Evolutionary conservation across 2,797 vertebrate genomes (phyloP), one percentile per base, ranked within the genome.

Genomic region (Eleutherodactylus coqui): DNA sequence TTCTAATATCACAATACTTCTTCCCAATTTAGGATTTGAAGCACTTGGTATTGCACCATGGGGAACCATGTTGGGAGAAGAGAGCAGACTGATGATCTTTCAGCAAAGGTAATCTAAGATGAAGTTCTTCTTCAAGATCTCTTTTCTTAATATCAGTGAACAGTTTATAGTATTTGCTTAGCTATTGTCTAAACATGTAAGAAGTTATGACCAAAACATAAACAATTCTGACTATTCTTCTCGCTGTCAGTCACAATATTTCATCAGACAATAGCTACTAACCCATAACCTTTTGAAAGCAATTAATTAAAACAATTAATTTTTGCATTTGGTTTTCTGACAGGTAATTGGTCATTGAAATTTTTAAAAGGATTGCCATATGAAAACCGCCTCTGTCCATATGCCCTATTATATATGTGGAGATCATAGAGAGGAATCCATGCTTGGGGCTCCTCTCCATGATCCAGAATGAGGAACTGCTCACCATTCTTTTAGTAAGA

Each of bases 21-120:
- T 64, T 32, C 6, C 1, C 16, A n/a, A 14, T 27, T 43, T 82
- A 86, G 85, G 36, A 82, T 69, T 78, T 86, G 38, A 83, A 81
- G 19, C 60, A 51, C 58, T 72, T 58, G 14, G 45, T 58, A 19
- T 14, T 69, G 34, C 47, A 87, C 75, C 75, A 87, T 87, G 85
- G 85, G 85, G 41, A 87, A 83, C 64, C 36, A 72, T 41, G 75
- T 79, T 79, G 85, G 38, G 45, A 87, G 82, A 70, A 78, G 62
- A 83, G 85, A 87, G 13, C 62, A 83, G 1, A 72, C 3, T 38
- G 62, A 4, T 41, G 85, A 87, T 4, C n/a, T 51, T 45, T 32
- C 62, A 19, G 29, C 49, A 11, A 79, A 83, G 81, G 85, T 87
- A 87, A 72, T n/a, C 7, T 43, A 13, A 45, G 69, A 73, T 73